A percentile compares a stretch with the other conserved stretches of the same genome.
phyloP scores from a whole-genome alignment of 2,113 vertebrate genomes.

The Burhinus bistriatus region DNA sequence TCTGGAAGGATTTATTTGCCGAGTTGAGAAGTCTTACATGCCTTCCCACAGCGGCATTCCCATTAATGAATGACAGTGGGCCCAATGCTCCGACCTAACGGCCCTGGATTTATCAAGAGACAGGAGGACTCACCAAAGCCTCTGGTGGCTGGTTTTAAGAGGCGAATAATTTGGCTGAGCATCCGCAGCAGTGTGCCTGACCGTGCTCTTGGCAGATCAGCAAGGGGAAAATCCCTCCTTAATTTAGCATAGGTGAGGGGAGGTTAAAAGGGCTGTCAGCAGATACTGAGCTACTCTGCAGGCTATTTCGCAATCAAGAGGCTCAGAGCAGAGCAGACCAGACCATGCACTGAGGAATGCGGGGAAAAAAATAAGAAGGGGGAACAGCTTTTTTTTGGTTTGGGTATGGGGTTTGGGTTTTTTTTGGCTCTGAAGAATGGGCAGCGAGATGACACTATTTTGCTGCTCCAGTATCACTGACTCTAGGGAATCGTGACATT shows the following conservation, averaged over 20 bases:
- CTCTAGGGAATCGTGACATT: not conserved
- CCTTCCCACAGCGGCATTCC: not conserved
- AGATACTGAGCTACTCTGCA: not conserved
- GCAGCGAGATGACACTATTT: not conserved
- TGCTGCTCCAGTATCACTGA: not conserved
- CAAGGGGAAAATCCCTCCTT: not conserved
- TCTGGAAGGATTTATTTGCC: not conserved
- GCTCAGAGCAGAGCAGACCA: not conserved
- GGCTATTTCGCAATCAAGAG: not conserved
- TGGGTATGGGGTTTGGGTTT: not conserved
- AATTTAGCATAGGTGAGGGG: not conserved
- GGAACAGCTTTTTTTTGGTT: not conserved
- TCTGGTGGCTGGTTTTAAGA: not conserved
- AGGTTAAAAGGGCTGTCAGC: not conserved
- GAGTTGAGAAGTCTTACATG: not conserved
- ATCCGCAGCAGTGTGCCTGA: not conserved
- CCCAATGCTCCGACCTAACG: rapidly evolving
- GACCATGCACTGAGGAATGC: not conserved
- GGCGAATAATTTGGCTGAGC: not conserved
- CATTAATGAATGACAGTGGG: not conserved
- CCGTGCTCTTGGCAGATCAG: not conserved
- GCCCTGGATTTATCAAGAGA: not conserved
- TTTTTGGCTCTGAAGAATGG: not conserved
- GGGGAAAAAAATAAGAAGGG: not conserved
- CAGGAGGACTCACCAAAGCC: not conserved